These are phyloP conservation scores for Gobio occitaniae DNA, from an alignment of 2,797 vertebrate species.

Conservation along the genomic window DNA sequence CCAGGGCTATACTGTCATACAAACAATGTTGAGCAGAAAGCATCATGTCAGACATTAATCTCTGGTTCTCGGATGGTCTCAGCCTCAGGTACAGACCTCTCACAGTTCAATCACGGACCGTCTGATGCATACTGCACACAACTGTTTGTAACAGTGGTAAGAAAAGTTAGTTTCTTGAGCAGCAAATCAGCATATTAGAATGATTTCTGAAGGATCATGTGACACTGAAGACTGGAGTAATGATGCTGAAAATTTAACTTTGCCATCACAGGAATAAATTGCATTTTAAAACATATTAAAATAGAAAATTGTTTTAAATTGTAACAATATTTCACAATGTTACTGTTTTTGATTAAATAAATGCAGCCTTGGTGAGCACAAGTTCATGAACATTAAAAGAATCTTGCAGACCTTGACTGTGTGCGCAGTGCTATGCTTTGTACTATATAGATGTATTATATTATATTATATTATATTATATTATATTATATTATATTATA, in stretches of 20 bases:
- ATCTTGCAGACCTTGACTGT: neutral
- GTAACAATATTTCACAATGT: neutral
- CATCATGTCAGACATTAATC: constrained; percentile 13
- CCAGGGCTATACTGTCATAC: constrained; percentile 21
- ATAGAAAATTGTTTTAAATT: neutral
- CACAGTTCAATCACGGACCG: neutral
- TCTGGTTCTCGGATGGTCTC: neutral
- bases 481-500: too few species aligned
- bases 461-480: too few species aligned
- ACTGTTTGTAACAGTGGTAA: neutral
- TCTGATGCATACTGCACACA: neutral
- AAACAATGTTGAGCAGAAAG: constrained; percentile 20
- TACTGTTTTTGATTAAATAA: neutral
- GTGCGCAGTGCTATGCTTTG: too few species aligned
- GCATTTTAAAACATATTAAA: neutral
- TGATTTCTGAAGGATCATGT: neutral
- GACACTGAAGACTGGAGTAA: neutral
- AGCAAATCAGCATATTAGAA: neutral
- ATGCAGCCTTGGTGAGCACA: neutral
- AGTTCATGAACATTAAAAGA: neutral
- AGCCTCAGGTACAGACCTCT: neutral
- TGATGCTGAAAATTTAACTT: neutral
- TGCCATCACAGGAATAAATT: neutral
- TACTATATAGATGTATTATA: too few species aligned
- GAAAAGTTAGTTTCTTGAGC: neutral